Evolutionary conservation across 2,797 vertebrate species (phyloP).

Genomic region (Sus cebifrons): DNA sequence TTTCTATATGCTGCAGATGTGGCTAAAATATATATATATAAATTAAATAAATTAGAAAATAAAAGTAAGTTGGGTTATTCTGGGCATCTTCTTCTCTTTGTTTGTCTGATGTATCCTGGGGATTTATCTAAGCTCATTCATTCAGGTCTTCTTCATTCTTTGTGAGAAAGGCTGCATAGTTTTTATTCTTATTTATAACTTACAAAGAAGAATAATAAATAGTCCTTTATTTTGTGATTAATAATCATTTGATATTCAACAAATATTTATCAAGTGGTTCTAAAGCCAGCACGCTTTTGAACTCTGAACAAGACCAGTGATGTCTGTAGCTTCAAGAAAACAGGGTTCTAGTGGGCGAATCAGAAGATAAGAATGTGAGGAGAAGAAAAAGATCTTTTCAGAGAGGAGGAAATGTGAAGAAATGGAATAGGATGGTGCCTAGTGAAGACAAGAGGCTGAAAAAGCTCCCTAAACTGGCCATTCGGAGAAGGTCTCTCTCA

Average conservation of each 20-base stretch:
- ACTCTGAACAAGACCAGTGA: background rate
- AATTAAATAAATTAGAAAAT: background rate
- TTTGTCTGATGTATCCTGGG: slow-evolving; percentile 8
- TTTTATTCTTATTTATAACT: slow-evolving; percentile 42
- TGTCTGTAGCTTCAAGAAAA: background rate
- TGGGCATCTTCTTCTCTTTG: background rate
- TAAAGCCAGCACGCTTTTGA: background rate
- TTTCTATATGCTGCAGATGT: no score
- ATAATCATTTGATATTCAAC: slow-evolving; percentile 22
- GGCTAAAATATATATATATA: no score
- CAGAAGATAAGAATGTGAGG: background rate
- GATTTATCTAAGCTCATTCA: background rate
- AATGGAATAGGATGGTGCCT: background rate
- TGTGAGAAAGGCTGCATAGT: background rate
- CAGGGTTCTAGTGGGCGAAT: background rate
- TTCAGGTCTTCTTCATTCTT: background rate
- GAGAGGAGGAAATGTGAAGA: background rate
- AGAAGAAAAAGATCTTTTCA: background rate
- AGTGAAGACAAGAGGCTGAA: background rate
- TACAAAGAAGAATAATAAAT: background rate
- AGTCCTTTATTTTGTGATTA: background rate
- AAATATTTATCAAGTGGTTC: slow-evolving; percentile 23
- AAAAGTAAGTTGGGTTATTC: background rate
- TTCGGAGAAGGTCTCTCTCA: background rate
- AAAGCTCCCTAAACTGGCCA: background rate